A percentile compares a stretch with the other conserved stretches of the same genome.
Conservation (phyloP, 2,888 invertebrate species). For the Amblyjoppa fuscipennis region DNA sequence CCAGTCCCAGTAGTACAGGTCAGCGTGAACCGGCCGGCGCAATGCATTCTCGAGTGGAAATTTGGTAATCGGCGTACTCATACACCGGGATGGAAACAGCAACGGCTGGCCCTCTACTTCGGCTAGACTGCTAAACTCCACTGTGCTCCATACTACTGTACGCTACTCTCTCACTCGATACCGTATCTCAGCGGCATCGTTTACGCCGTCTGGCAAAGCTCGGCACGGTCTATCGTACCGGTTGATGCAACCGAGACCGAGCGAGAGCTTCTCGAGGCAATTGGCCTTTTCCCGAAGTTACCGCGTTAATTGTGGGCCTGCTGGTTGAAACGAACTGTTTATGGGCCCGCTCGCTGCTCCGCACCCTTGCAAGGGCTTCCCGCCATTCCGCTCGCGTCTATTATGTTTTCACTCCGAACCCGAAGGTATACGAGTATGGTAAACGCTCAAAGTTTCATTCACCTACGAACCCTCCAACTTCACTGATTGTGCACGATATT, state of each 20-base stretch:
- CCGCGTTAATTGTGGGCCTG: constrained; percentile 66
- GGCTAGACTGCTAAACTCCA: not conserved
- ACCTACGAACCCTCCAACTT: constrained; percentile 46
- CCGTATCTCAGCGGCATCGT: constrained; percentile 66
- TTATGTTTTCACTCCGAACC: constrained; percentile 47
- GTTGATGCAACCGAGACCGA: constrained; percentile 25
- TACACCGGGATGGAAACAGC: not conserved
- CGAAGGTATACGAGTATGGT: constrained; percentile 39
- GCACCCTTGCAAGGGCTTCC: constrained; percentile 9
- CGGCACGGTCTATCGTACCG: constrained; percentile 45
- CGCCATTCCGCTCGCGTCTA: not conserved
- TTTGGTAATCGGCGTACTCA: constrained; percentile 17
- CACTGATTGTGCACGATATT: constrained; percentile 47
- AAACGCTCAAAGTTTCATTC: constrained; percentile 62
- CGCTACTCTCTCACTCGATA: constrained; percentile 48
- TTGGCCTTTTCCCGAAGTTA: constrained; percentile 64
- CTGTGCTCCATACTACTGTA: constrained; percentile 14
- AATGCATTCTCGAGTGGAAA: constrained; percentile 56
- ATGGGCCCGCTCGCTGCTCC: constrained; percentile 62
- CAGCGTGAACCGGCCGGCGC: constrained; percentile 23
- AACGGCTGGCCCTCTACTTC: not conserved
- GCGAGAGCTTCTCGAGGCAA: constrained; percentile 63
- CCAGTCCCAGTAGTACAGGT: not conserved
- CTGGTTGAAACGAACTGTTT: constrained; percentile 70
- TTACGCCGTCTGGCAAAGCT: constrained; percentile 51